Conservation (phyloP, 2,797 vertebrate species). For the Melanotaenia boesemani region DNA sequence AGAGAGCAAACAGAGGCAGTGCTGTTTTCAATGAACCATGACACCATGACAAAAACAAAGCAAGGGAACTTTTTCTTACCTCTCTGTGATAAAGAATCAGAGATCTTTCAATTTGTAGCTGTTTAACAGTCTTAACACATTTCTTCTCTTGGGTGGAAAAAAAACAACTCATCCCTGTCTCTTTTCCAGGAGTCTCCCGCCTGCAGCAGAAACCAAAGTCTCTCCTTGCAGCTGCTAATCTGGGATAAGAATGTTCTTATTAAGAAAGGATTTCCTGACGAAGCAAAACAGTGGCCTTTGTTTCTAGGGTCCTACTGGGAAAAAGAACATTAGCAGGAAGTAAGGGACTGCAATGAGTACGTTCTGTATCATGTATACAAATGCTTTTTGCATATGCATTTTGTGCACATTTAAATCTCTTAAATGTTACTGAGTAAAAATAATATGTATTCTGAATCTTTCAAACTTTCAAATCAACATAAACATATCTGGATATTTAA, state of each 20-base stretch:
- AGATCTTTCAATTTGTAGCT: neutral
- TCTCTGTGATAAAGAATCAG: constrained; percentile 16
- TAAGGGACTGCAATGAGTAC: neutral
- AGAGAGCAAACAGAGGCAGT: neutral
- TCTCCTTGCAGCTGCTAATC: constrained; percentile 46
- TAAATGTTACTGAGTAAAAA: neutral
- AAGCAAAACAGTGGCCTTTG: constrained; percentile 30
- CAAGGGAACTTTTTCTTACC: constrained; percentile 8
- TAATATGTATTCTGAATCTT: neutral
- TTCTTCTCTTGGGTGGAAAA: neutral
- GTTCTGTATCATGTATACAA: neutral
- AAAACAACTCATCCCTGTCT: constrained; percentile 1
- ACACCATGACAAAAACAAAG: neutral
- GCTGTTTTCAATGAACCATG: neutral
- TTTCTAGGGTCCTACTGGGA: constrained; percentile 7
- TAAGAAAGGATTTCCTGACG: constrained; percentile 41
- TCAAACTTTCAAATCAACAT: neutral
- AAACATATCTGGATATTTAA: neutral
- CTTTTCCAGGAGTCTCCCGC: constrained; percentile 2
- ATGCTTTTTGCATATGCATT: neutral
- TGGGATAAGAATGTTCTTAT: constrained; percentile 39
- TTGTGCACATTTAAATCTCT: neutral
- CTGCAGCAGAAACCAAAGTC: constrained; percentile 15
- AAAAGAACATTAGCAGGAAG: neutral
- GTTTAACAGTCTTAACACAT: neutral